Conservation (phyloP, 2,113 vertebrate species). For the Vidua chalybeata region DNA sequence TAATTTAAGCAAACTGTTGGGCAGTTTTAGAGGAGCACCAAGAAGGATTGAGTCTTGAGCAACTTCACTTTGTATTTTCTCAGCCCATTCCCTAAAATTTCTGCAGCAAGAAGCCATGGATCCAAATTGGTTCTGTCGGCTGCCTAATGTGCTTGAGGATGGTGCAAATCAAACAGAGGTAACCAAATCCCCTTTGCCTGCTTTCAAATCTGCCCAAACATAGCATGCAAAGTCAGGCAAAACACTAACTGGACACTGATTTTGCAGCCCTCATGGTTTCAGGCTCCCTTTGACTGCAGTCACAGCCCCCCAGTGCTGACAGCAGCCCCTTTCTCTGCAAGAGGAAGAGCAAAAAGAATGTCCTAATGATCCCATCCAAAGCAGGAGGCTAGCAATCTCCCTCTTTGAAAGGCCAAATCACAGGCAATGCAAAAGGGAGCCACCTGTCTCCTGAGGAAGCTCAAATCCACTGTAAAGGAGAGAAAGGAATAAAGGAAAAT, state of each 20-base stretch:
- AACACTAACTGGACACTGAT: background rate
- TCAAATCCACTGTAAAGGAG: background rate
- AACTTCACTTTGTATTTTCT: background rate
- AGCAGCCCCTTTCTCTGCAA: background rate
- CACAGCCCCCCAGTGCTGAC: fast-evolving
- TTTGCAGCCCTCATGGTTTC: background rate
- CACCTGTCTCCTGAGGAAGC: background rate
- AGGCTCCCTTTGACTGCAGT: background rate
- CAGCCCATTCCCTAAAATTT: background rate
- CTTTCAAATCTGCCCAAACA: background rate
- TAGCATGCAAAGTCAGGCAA: background rate
- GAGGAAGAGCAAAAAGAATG: background rate
- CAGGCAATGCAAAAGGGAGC: background rate
- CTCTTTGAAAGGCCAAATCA: background rate
- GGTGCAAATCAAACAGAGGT: background rate
- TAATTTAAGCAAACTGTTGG: background rate
- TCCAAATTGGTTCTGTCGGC: background rate
- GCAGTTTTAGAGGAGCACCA: background rate
- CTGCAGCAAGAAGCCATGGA: fast-evolving
- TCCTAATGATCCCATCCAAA: background rate
- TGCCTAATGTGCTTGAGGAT: background rate
- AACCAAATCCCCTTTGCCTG: background rate
- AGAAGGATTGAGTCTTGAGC: background rate
- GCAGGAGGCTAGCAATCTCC: background rate
- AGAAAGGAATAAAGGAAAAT: background rate